Evolutionary conservation across 2,113 vertebrate genomes (phyloP), one percentile per base, ranked within the genome.

Genomic region (Hemiprocne comata): DNA sequence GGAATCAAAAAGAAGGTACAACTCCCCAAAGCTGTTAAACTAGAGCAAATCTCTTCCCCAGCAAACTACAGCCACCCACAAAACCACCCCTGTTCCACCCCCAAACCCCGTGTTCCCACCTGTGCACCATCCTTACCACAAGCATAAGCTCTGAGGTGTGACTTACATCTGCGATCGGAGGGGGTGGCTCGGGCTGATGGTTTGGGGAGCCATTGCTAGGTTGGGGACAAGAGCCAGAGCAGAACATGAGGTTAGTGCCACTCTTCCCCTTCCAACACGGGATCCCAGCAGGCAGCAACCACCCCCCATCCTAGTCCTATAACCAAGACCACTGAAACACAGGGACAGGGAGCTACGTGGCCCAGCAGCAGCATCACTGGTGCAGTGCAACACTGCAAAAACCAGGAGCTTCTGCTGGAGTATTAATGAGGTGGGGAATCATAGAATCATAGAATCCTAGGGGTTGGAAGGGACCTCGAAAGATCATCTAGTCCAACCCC

Each of bases 121-220:
- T 21, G 40, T 4, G 54, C 42, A 7, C 72, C 36, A 16, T 83
- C 88, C 90, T 89, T 69, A 85, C 85, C 92, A 78, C 91, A 60
- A 88, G 83, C 65, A 48, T 36, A 66, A 84, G 85, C 65, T 80
- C 88, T 46, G 94, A 90, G 71, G 78, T 72, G 50, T 79, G 75
- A 98, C 98, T 98, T 98, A 98, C 98, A 89, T 98, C 98, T 83
- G 98, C 91, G 76, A 97, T 96, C 62, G 98, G 97, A 67, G 98
- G 94, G 36, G 98, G 97, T 0, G 98, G 98, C 66, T 98, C 98
- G 71, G 98, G 98, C 85, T 98, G 98, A 55, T 98, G 98, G 94
- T 95, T 99, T 51, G 99, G 99, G n/a, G 99, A 99, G 66, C 99
- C 99, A 62, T 99, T 99, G 93, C 99, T 99, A 85, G 75, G 79